Evolutionary conservation across 1,140 invertebrate species (phyloP).

Genomic region (Copidosoma floridanum): DNA sequence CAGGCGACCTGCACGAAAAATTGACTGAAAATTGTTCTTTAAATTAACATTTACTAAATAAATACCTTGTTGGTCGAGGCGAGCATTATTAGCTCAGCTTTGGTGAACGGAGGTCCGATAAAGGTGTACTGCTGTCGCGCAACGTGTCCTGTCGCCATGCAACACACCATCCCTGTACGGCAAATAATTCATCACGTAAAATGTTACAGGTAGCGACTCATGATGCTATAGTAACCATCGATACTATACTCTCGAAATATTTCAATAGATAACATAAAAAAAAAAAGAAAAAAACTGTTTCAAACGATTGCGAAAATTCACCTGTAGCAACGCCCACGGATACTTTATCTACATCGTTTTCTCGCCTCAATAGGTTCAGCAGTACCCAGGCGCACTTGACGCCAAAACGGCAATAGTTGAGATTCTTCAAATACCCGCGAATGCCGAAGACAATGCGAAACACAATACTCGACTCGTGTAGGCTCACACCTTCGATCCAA

Average conservation of each 20-base stretch:
- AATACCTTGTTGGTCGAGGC: conserved; percentile 30
- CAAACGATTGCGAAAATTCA: conserved; percentile 23
- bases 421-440: not conserved
- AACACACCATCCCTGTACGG: conserved; percentile 62
- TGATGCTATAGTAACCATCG: too few relatives aligned
- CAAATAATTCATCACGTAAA: too few relatives aligned
- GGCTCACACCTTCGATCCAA: conserved; percentile 59
- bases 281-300: not conserved
- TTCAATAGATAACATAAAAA: too few relatives aligned
- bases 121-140: conserved; percentile 67
- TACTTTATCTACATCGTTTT: conserved; percentile 53
- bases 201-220: too few relatives aligned
- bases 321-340: conserved; percentile 67
- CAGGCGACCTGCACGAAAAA: conserved; percentile 55
- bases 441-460: conserved; percentile 65
- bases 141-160: conserved; percentile 68
- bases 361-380: conserved; percentile 51
- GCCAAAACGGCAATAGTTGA: conserved; percentile 11
- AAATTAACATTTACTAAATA: not conserved
- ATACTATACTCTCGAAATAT: too few relatives aligned
- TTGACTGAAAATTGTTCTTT: not conserved
- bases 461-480: conserved; percentile 65
- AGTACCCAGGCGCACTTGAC: conserved; percentile 30
- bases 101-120: conserved; percentile 66
- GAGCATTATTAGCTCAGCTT: conserved; percentile 34